phyloP scores from a whole-genome alignment of 2,797 vertebrate species.

The Myotis findleyi region DNA sequence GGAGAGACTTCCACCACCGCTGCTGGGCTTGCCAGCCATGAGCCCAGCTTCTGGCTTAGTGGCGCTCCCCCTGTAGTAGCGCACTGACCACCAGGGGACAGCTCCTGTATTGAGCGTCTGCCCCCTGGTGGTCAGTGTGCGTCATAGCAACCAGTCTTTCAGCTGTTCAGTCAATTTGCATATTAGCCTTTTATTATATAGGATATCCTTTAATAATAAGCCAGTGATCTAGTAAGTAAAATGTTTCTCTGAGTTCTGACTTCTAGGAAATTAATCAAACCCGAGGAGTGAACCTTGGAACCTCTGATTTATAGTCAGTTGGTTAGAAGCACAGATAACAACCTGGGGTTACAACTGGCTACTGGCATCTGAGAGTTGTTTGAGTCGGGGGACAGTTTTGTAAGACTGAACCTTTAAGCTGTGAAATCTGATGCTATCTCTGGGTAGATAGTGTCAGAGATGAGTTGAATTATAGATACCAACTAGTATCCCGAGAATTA shows the following conservation, averaged over 20 bases:
- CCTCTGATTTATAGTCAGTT: background rate
- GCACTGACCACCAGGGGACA: too few relatives aligned
- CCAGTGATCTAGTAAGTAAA: background rate
- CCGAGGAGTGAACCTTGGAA: background rate
- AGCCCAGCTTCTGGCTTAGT: too few relatives aligned
- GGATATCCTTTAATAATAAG: background rate
- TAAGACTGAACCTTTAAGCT: background rate
- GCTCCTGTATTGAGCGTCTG: too few relatives aligned
- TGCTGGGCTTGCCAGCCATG: too few relatives aligned
- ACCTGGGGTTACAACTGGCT: background rate
- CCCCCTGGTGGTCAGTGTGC: too few relatives aligned
- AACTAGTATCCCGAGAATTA: background rate
- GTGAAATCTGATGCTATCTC: background rate
- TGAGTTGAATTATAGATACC: background rate
- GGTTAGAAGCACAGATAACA: background rate
- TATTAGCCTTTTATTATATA: too few relatives aligned
- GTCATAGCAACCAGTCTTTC: too few relatives aligned
- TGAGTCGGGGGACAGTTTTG: background rate
- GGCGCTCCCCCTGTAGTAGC: too few relatives aligned
- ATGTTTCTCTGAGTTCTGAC: background rate
- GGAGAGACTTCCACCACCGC: too few relatives aligned
- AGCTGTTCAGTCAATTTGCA: too few relatives aligned
- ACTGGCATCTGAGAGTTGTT: background rate
- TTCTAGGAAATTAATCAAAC: background rate
- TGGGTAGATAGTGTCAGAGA: background rate